Base-by-base conservation (phyloP, 2,113 vertebrate genomes). In the Collichthys lucidus region DNA sequence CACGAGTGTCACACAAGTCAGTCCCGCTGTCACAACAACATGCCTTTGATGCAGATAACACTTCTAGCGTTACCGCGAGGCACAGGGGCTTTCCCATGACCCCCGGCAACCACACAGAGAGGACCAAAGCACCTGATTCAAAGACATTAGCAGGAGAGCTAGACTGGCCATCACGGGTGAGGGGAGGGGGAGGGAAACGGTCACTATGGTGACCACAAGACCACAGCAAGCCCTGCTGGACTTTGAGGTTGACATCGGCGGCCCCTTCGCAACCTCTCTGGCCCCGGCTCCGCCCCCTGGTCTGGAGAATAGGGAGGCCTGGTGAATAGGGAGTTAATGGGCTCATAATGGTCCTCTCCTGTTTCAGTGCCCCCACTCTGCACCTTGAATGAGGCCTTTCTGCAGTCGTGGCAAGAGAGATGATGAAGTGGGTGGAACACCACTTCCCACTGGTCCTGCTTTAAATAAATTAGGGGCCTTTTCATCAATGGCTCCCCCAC, bases 391-490 rank as follows among this genome's bases (percentile, higher is more conserved):
- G 86, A 88, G 76, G 65, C 85, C 87, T 90, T 92, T 93, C 88
- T 92, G 69, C 55, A 79, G 79, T 76, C 72, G 66, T 66, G 63
- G 88, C 80, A 56, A 71, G 79, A 87, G 87, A 93, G 87, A 91
- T 84, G 79, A 92, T 90, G 85, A 88, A 92, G 91, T 79, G 89
- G 92, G 88, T 83, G 86, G 88, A 89, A 88, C 71, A 69, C 40
- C 71, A 87, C 91, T 84, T 90, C 89, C 92, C 87, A 86, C 74
- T 85, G 73, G 74, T 80, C 69, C 70, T 87, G 75, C 87, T 90
- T 92, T 93, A 92, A 92, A 92, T 94, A 93, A 91, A 92, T 91
- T 88, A 89, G 74, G 57, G 68, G 10, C 75, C 86, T 88, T 92
- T 90, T 91, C 70, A 88, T 85, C 79, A 55, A 22, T 65, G 46